These are phyloP conservation scores for Itoplectis maculator DNA, from an alignment of 2,888 invertebrate species.

Conservation along the genomic window DNA sequence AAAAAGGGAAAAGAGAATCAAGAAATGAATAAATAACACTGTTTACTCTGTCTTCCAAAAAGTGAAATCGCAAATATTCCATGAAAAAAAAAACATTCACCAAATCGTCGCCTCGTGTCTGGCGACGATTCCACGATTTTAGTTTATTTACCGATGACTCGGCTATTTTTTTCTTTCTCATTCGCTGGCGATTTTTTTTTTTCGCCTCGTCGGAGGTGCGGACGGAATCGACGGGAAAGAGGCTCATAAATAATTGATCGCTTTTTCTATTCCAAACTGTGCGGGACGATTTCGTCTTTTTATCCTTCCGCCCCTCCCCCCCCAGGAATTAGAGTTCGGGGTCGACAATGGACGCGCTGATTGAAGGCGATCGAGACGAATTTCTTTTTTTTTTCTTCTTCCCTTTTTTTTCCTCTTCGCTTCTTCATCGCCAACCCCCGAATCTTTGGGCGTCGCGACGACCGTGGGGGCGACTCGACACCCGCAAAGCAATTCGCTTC, in stretches of 20 bases:
- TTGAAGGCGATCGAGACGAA: conserved; percentile 80
- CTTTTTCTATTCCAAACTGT: conserved; percentile 42
- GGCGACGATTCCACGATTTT: conserved; percentile 11
- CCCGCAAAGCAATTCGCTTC: conserved; percentile 76
- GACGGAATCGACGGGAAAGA: neutral
- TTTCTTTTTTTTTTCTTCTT: conserved; percentile 70
- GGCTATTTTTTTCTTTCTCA: neutral
- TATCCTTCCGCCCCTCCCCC: conserved; percentile 30
- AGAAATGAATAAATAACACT: conserved; percentile 35
- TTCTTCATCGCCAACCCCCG: conserved; percentile 39
- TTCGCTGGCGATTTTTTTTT: conserved; percentile 5
- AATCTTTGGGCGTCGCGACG: conserved; percentile 56
- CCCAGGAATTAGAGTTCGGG: conserved; percentile 71
- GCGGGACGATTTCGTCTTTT: conserved; percentile 32
- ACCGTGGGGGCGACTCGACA: conserved; percentile 68
- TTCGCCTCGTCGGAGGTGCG: neutral
- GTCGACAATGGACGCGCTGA: conserved; percentile 83
- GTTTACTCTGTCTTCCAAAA: conserved; percentile 33
- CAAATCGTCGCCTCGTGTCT: too few species aligned
- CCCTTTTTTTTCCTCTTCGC: conserved; percentile 69
- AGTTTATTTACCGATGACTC: conserved; percentile 1
- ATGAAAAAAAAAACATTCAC: conserved; percentile 9
- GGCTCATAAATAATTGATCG: conserved; percentile 59
- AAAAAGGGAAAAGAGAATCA: conserved; percentile 10
- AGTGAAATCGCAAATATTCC: conserved; percentile 31